phyloP scores from a whole-genome alignment of 2,797 vertebrate genomes.

The Micromesistius poutassou region DNA sequence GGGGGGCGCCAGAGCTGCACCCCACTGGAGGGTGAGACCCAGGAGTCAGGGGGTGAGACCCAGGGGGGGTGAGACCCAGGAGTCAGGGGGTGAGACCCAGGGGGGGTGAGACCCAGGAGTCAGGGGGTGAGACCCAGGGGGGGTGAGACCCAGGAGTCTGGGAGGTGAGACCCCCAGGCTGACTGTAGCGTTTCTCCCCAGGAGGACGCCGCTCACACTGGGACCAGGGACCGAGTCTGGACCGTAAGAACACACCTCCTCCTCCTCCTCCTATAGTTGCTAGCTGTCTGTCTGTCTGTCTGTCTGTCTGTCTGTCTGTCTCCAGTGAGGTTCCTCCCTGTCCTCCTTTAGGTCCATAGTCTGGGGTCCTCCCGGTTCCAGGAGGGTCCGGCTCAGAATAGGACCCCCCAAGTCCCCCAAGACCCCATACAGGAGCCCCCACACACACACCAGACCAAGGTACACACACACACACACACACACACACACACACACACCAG shows the following conservation, averaged over 20 bases:
- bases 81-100: too few relatives aligned
- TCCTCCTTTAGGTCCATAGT: not conserved
- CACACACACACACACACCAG: not conserved
- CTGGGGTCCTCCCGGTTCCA: not conserved
- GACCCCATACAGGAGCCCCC: not conserved
- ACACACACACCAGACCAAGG: constrained; percentile 36
- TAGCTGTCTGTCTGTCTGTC: not conserved
- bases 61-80: too few relatives aligned
- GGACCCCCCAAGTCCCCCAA: not conserved
- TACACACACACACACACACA: not conserved
- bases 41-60: too few relatives aligned
- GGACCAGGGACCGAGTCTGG: not conserved
- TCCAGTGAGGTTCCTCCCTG: too few relatives aligned
- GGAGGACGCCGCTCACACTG: not conserved
- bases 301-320: not conserved
- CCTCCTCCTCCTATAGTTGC: not conserved
- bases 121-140: too few relatives aligned
- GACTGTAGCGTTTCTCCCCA: not conserved
- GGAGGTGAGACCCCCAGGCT: not conserved
- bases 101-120: too few relatives aligned
- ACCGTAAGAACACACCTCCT: not conserved
- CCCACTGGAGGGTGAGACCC: not conserved
- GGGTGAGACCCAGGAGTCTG: too few relatives aligned
- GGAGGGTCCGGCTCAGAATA: not conserved
- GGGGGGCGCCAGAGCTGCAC: not conserved